Base-by-base conservation (phyloP, 1,140 invertebrate species). In the Listronotus oregonensis region DNA sequence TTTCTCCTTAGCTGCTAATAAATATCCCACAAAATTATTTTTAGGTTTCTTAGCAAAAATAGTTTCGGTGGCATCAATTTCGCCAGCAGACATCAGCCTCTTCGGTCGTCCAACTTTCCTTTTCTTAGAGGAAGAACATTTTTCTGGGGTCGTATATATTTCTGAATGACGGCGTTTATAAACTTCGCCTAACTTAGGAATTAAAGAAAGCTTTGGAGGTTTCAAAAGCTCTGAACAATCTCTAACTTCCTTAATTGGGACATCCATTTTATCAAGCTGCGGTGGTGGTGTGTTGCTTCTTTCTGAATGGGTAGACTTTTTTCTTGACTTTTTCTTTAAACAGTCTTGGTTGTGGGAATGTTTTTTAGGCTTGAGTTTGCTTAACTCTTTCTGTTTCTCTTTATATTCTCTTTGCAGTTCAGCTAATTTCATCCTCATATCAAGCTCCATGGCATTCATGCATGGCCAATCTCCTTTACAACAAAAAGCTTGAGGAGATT, bases 91-190 rank as follows among this genome's bases (percentile, higher is more conserved):
- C 75, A 83, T 85, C 17, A 90, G 80, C 72, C 92, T 93, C 57
- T 89, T 87, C 0, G 91, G 92, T 64, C 91, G 81, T 3, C 91
- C 91, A 0, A 92, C 90, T 82, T 94, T 94, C 7, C 92, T 83
- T 73, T 93, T 93, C 69, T 92, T 91, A 0, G 88, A 90, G 0
- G 88, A 87, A 0, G 83, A 83, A 37, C 76, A 80, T 57, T 73
- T 77, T 67, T 76, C 74, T 4, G 74, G 71, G 0, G 71, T 68
- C 2, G 66, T 68, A 49, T 70, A 66, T 0, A 61, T 44, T 18
- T 66, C 64, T 7, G 66, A 64, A 31, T 68, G 59, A 15, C 40
- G 63, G 10, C 64, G 42, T 55, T 69, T 67, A 40, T 49, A 55
- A 9, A 27, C 60, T 27, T 68, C 62, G 2, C 31, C 66, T 17